Base-by-base conservation (phyloP, 1,140 invertebrate genomes). In the Drosophila sechellia region DNA sequence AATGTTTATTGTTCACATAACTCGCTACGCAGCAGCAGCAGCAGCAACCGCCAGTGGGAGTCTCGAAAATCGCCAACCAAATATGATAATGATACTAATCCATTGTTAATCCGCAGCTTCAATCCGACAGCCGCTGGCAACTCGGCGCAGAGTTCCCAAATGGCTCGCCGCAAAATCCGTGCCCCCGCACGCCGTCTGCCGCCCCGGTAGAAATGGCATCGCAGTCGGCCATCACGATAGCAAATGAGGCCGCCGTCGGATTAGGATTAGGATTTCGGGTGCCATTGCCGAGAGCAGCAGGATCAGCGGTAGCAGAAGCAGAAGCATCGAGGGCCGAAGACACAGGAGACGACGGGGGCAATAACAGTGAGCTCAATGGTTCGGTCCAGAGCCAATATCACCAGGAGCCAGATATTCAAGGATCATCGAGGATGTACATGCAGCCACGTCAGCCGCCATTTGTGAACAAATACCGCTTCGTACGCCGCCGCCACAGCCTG, bases 121-220 rank as follows among this genome's bases (percentile, higher is more conserved):
- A 89, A 89, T 66, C 80, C 85, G 22, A 71, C 79, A 25, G 22
- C 74, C 10, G 49, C 66, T 3, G 84, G 72, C 43, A 83, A 77
- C 17, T 40, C 69, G 6, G 60, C 58, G n/a, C 84, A 74, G n/a
- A 89, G 75, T 70, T 56, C 69, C 6, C 76, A 72, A 34, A 57
- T 43, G 57, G 52, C 27, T 11, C 80, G 84, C 15, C 80, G 84
- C 46, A 89, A 90, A 37, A 83, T 80, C 43, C 73, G 84, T 6
- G n/a, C 65, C 8, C 52, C 85, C 2, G 71, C 58, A 48, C 84
- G 84, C 45, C 84, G 84, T 15, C 31, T 68, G 34, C 80, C 77
- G 58, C 84, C 84, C 31, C 84, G 84, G 84, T 89, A 89, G 80
- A 80, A 84, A 77, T 70, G 65, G 79, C 61, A 52, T 63, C 61